Conservation (phyloP, 2,113 vertebrate genomes). For the Vulpes lagopus region DNA sequence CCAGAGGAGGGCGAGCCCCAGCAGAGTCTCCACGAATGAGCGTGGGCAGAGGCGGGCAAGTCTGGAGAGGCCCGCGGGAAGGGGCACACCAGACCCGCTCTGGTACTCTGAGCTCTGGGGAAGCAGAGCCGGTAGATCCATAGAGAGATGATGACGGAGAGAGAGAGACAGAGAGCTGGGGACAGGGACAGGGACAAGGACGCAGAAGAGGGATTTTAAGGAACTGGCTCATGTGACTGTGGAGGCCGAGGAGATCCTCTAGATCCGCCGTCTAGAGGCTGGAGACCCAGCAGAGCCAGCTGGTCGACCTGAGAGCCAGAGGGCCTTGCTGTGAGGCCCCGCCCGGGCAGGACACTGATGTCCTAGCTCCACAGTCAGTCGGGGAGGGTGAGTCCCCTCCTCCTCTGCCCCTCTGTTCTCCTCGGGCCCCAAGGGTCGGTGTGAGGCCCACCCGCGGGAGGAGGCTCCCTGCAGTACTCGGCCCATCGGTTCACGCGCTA, state of each 20-base stretch:
- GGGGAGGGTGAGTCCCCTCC: not conserved
- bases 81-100: too few relatives aligned
- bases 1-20: fast-evolving
- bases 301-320: too few relatives aligned
- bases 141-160: too few relatives aligned
- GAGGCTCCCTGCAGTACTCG: not conserved
- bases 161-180: too few relatives aligned
- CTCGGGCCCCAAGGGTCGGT: not conserved
- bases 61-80: too few relatives aligned
- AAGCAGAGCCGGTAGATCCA: not conserved
- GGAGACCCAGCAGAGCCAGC: not conserved
- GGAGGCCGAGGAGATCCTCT: not conserved
- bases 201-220: not conserved
- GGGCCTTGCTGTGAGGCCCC: too few relatives aligned
- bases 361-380: not conserved
- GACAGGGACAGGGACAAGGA: not conserved
- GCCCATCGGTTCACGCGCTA: not conserved
- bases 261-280: not conserved
- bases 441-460: not conserved
- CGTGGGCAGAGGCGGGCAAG: not conserved
- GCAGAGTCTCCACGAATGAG: not conserved
- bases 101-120: not conserved
- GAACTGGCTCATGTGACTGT: not conserved
- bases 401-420: not conserved
- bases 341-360: not conserved